These are phyloP conservation scores for Eucidaris tribuloides DNA, from an alignment of 35 echinoderm and acorn worm genomes.

Conservation along the genomic window DNA sequence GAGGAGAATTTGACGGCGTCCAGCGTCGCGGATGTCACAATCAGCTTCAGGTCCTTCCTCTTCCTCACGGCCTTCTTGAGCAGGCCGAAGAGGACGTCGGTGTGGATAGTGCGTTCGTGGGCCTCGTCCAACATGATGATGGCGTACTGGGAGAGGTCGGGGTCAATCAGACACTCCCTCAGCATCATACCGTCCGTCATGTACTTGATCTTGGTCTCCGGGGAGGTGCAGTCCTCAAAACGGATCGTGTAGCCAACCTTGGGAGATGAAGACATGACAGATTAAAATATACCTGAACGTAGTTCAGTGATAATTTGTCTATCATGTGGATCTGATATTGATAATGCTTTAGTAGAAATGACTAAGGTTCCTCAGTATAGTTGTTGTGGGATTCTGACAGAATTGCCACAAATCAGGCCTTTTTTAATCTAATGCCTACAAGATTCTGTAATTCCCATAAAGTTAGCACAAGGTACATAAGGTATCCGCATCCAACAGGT, in stretches of 20 bases:
- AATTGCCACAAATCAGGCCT: too few species aligned
- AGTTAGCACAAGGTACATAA: too few species aligned
- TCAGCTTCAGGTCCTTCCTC: slow-evolving; percentile 81
- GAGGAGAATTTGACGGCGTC: slow-evolving; percentile 97
- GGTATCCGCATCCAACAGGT: too few species aligned
- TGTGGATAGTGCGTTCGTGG: slow-evolving; percentile 95
- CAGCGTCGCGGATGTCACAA: slow-evolving; percentile 89
- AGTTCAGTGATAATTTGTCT: too few species aligned
- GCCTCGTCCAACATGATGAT: slow-evolving; percentile 98
- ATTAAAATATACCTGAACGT: too few species aligned
- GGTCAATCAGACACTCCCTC: slow-evolving; percentile 87
- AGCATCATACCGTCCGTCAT: slow-evolving; percentile 99
- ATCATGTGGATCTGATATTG: too few species aligned
- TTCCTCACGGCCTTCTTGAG: slow-evolving; percentile 94
- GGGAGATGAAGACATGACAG: too few species aligned
- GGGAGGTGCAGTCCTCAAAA: slow-evolving; percentile 98
- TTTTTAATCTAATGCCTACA: too few species aligned
- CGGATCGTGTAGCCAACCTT: slow-evolving; percentile 99
- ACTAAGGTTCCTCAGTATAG: too few species aligned
- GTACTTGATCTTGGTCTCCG: slow-evolving; percentile 99
- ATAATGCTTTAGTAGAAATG: too few species aligned
- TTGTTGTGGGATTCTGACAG: too few species aligned
- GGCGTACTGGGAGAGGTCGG: slow-evolving; percentile 79
- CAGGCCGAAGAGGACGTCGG: slow-evolving; percentile 91
- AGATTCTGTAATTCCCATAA: too few species aligned